These are phyloP conservation scores for Pogonognathellus flavescens DNA, from an alignment of 1,140 invertebrate species.

Conservation along the genomic window DNA sequence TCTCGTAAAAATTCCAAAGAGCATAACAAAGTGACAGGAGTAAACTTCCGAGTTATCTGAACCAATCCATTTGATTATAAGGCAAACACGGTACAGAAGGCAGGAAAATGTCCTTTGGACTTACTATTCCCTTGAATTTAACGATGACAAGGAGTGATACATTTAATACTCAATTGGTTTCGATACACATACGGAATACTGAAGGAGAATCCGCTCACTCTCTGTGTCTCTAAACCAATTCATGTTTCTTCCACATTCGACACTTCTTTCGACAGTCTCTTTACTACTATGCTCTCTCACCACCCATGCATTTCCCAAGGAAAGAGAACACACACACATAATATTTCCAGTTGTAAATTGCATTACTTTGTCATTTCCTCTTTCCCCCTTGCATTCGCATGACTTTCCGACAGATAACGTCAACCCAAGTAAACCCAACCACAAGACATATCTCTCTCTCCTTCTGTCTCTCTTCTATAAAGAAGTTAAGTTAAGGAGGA, in stretches of 20 bases:
- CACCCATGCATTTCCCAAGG: not conserved
- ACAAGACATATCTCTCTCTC: not conserved
- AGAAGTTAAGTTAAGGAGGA: no score
- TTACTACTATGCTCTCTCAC: no score
- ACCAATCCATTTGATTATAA: constrained; percentile 7
- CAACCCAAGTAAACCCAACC: not conserved
- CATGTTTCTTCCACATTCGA: not conserved
- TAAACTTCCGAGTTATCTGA: not conserved
- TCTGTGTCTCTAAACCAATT: not conserved
- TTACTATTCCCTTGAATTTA: constrained; percentile 1
- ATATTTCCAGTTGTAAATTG: constrained; percentile 31
- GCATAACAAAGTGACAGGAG: not conserved
- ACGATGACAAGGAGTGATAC: constrained; percentile 9
- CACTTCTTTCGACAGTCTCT: no score
- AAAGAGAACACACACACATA: not conserved
- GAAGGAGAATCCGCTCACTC: not conserved
- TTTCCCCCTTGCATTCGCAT: constrained; percentile 24
- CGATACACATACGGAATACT: not conserved
- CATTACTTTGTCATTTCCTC: constrained; percentile 51
- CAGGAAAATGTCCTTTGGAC: not conserved
- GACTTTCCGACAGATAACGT: constrained; percentile 33
- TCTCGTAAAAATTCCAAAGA: constrained; percentile 12
- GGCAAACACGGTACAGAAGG: no score
- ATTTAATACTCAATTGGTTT: constrained; percentile 13
- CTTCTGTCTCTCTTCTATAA: no score